Conservation (phyloP, 2,888 invertebrate genomes). For the Salpingus planirostris region DNA sequence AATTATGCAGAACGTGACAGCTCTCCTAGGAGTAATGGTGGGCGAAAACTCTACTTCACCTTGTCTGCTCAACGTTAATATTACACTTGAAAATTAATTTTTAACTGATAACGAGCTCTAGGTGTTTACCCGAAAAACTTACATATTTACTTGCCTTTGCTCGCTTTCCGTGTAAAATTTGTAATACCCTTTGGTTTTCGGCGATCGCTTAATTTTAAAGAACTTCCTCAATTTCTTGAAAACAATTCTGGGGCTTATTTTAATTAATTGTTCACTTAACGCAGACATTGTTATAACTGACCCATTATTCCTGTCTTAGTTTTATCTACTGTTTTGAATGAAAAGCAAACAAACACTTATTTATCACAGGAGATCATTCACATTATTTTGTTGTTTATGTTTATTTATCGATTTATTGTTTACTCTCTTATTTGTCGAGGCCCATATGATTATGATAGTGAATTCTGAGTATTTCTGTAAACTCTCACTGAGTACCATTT, state of each 20-base stretch:
- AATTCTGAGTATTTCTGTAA: no score
- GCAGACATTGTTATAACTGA: constrained; percentile 24
- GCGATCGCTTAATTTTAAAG: constrained; percentile 41
- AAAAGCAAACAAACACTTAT: constrained; percentile 8
- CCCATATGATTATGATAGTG: no score
- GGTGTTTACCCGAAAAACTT: background rate
- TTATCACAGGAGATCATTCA: constrained; percentile 10
- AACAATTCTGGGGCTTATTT: constrained; percentile 18
- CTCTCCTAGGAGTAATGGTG: no score
- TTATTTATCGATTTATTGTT: no score
- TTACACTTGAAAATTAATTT: no score
- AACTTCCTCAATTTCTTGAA: constrained; percentile 29
- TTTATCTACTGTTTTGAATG: constrained; percentile 4
- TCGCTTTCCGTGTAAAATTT: constrained; percentile 62
- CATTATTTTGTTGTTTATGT: constrained; percentile 4
- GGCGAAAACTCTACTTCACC: no score
- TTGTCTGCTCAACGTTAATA: background rate
- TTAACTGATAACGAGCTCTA: no score
- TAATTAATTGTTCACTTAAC: constrained; percentile 17
- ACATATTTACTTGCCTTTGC: constrained; percentile 47
- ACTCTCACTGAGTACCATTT: background rate
- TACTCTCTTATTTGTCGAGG: background rate
- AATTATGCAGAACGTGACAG: no score
- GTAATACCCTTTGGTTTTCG: constrained; percentile 51
- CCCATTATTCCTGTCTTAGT: constrained; percentile 6